A percentile compares a stretch with the other conserved stretches of the same genome.
Evolutionary conservation across 2,888 invertebrate genomes (phyloP).

Genomic region (Stenotaenia linearis): DNA sequence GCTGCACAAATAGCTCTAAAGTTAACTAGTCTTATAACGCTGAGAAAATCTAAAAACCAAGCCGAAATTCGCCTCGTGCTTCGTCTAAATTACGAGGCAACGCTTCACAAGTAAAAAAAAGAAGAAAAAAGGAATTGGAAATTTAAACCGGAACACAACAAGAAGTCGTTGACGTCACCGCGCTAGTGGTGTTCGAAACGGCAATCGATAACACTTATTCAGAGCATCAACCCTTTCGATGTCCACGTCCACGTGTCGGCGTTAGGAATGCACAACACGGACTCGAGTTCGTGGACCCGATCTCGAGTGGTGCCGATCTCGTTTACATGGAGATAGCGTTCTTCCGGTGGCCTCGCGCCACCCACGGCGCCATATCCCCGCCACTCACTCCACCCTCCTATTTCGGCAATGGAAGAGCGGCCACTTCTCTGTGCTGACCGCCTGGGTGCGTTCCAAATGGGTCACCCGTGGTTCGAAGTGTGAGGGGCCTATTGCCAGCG

Average conservation of each 20-base stretch:
- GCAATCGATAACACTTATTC: background rate
- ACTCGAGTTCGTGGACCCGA: constrained; percentile 16
- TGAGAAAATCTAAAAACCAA: background rate
- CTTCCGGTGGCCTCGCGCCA: constrained; percentile 26
- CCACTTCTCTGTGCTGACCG: constrained; percentile 19
- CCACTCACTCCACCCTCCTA: background rate
- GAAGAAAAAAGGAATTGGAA: background rate
- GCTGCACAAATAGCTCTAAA: too few relatives aligned
- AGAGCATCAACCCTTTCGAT: constrained; percentile 10
- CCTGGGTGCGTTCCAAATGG: constrained; percentile 26
- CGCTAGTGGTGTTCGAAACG: background rate
- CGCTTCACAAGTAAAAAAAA: background rate
- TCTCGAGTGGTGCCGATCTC: constrained; percentile 2
- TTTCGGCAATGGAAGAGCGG: constrained; percentile 14
- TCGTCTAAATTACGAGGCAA: background rate
- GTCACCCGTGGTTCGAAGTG: constrained; percentile 17
- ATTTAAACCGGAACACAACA: background rate
- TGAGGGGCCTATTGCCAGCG: constrained; percentile 16
- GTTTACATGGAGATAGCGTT: constrained; percentile 22
- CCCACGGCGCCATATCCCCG: constrained; percentile 8
- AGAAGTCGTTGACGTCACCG: background rate
- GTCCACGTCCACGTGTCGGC: constrained; percentile 18
- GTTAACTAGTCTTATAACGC: too few relatives aligned
- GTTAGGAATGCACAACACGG: constrained; percentile 10
- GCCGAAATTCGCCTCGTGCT: too few relatives aligned